Percentiles rank a stretch among this genome's conserved stretches.
Conservation (phyloP, 2,888 invertebrate species). For the Uloborus plumipes region DNA sequence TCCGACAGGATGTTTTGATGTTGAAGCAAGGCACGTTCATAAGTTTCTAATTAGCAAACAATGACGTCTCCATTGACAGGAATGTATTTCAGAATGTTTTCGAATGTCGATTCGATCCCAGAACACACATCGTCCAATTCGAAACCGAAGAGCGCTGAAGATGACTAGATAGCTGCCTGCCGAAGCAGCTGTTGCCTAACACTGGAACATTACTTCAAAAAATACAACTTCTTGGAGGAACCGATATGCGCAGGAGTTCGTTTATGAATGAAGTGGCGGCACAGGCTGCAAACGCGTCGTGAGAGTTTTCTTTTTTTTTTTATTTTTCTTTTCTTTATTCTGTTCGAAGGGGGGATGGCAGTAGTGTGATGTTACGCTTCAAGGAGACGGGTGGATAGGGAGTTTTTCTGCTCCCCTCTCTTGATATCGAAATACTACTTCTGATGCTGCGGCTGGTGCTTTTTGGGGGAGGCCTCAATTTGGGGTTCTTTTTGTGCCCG, state of each 20-base stretch:
- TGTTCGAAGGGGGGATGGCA: slow-evolving; percentile 4
- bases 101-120: too few relatives aligned
- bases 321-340: slow-evolving; percentile 4
- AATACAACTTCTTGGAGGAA: slow-evolving; percentile 4
- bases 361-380: slow-evolving; percentile 61
- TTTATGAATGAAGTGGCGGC: slow-evolving; percentile 58
- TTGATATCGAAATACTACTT: slow-evolving; percentile 34
- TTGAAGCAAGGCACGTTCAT: too few relatives aligned
- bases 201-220: too few relatives aligned
- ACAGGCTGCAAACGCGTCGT: slow-evolving; percentile 38
- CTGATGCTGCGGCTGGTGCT: not conserved
- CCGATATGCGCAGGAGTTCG: slow-evolving; percentile 19
- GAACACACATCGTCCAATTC: too few relatives aligned
- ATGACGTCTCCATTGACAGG: too few relatives aligned
- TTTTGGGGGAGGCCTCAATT: slow-evolving; percentile 40
- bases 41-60: too few relatives aligned
- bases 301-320: slow-evolving; percentile 26
- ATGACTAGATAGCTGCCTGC: too few relatives aligned
- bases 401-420: slow-evolving; percentile 5
- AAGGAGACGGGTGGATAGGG: slow-evolving; percentile 39
- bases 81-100: too few relatives aligned
- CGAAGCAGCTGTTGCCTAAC: too few relatives aligned
- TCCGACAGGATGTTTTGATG: too few relatives aligned
- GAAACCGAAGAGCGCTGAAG: too few relatives aligned
- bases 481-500: slow-evolving; percentile 40